A percentile compares a stretch with the other conserved stretches of the same genome.
Evolutionary conservation across 1,140 invertebrate genomes (phyloP).

Genomic region (Paracyclopina nana): DNA sequence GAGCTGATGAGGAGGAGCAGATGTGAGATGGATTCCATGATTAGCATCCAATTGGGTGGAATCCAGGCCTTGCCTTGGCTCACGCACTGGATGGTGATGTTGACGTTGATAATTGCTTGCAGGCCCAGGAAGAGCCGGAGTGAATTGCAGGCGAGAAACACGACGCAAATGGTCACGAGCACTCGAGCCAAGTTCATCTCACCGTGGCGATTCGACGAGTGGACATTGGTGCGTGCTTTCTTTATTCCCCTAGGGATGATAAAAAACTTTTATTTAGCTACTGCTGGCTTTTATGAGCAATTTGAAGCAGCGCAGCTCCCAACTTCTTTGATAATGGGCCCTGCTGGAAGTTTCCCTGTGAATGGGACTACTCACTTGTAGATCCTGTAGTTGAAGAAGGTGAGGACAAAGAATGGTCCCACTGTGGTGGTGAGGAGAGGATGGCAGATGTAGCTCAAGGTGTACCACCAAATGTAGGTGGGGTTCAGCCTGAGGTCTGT

Average conservation of each 20-base stretch:
- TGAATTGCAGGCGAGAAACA: background rate
- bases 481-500: background rate
- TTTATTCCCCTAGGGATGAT: too few species aligned
- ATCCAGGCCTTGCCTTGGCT: background rate
- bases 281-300: too few species aligned
- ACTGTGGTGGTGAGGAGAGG: background rate
- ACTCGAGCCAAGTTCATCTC: background rate
- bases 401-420: background rate
- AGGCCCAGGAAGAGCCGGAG: slow-evolving; percentile 1
- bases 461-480: slow-evolving; percentile 1
- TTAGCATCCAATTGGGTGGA: background rate
- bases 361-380: background rate
- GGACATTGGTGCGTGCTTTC: background rate
- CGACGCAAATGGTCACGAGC: background rate
- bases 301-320: too few species aligned
- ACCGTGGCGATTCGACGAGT: background rate
- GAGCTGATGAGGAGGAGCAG: background rate
- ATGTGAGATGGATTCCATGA: slow-evolving; percentile 3
- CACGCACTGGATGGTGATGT: background rate
- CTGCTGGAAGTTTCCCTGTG: too few species aligned
- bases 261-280: too few species aligned
- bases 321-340: too few species aligned
- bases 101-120: background rate
- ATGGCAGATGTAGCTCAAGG: background rate
- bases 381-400: background rate